A percentile compares a stretch with the other conserved stretches of the same genome.
These are phyloP conservation scores for Loriculus beryllinus DNA, from an alignment of 2,797 vertebrate species.

Conservation along the genomic window DNA sequence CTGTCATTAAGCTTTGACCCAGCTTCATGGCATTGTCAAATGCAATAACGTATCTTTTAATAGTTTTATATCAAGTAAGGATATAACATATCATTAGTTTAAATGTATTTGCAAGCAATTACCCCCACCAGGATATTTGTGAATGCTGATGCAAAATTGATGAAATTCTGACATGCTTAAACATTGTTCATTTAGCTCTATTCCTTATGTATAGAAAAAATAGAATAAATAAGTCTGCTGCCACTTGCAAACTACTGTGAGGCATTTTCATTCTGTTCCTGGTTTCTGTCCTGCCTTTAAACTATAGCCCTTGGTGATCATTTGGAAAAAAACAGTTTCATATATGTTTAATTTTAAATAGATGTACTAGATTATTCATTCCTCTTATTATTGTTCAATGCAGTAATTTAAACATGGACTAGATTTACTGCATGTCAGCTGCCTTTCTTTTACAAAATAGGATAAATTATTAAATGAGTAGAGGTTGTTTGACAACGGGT, in stretches of 20 bases:
- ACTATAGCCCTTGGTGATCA: slow-evolving; percentile 78
- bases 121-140: slow-evolving; percentile 84
- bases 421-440: slow-evolving; percentile 76
- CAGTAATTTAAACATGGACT: slow-evolving; percentile 76
- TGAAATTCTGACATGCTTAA: slow-evolving; percentile 84
- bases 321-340: slow-evolving; percentile 76
- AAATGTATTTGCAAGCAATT: slow-evolving; percentile 86
- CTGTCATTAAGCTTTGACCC: slow-evolving; percentile 85
- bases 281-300: slow-evolving; percentile 73
- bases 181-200: slow-evolving; percentile 83
- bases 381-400: slow-evolving; percentile 75
- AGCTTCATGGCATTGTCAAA: slow-evolving; percentile 82
- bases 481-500: slow-evolving; percentile 80
- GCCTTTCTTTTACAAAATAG: slow-evolving; percentile 79
- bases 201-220: slow-evolving; percentile 82
- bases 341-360: slow-evolving; percentile 82
- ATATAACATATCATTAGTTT: slow-evolving; percentile 86
- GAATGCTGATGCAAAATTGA: slow-evolving; percentile 82
- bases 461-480: slow-evolving; percentile 82
- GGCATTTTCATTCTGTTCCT: slow-evolving; percentile 72
- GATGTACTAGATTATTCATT: slow-evolving; percentile 77
- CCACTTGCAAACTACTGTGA: slow-evolving; percentile 73
- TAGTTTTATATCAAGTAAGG: slow-evolving; percentile 84
- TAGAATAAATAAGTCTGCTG: slow-evolving; percentile 80
- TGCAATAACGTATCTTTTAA: slow-evolving; percentile 83